Evolutionary conservation across 2,113 vertebrate species (phyloP).

Genomic region (Lepisosteus osseus): DNA sequence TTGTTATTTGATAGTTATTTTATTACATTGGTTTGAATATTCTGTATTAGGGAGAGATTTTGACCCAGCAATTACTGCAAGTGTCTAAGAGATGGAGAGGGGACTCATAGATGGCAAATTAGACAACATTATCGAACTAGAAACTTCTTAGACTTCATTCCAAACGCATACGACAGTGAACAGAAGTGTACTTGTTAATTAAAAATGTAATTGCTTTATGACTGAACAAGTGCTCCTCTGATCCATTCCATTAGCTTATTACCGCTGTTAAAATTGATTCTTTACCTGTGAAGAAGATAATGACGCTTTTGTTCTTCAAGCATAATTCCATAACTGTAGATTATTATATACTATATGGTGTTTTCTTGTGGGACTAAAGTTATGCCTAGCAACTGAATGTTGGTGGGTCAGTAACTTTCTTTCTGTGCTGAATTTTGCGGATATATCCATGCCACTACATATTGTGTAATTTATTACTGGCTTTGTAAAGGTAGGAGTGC

Average conservation of each 20-base stretch:
- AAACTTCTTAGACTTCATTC: constrained; percentile 41
- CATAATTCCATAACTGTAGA: neutral
- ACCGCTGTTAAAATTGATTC: neutral
- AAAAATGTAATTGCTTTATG: constrained; percentile 56
- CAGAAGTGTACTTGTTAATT: constrained; percentile 56
- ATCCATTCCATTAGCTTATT: constrained; percentile 29
- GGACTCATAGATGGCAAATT: constrained; percentile 39
- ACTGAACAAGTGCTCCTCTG: constrained; percentile 39
- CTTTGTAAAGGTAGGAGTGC: no score
- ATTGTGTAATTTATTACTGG: no score
- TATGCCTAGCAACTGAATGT: neutral
- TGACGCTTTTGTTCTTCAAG: neutral
- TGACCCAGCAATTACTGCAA: neutral
- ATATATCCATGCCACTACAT: no score
- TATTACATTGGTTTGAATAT: no score
- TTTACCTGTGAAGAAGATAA: neutral
- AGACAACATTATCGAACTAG: constrained; percentile 34
- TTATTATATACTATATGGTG: neutral
- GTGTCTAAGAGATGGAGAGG: constrained; percentile 23
- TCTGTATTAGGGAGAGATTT: no score
- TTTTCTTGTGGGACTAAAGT: neutral
- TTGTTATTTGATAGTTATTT: no score
- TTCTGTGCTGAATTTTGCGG: no score
- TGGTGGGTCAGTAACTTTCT: no score
- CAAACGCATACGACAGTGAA: constrained; percentile 55